Conservation (phyloP, 2,797 vertebrate species). For the Petrocephalus sullivani region DNA sequence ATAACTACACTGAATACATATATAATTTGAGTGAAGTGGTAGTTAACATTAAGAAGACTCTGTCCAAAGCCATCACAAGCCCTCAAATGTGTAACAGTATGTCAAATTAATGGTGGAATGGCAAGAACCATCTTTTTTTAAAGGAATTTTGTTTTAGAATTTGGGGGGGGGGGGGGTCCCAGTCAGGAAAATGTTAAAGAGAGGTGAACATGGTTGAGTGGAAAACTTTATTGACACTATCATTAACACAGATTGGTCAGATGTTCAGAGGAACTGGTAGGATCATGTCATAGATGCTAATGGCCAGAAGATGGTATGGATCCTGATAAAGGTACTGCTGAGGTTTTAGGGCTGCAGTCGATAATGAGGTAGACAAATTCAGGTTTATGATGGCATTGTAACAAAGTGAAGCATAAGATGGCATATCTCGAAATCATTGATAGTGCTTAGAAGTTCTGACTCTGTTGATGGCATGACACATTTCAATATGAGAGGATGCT, state of each 20-base stretch:
- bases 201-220: background rate
- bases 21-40: background rate
- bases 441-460: background rate
- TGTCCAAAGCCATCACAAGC: background rate
- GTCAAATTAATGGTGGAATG: background rate
- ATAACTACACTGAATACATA: background rate
- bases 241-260: background rate
- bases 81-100: background rate
- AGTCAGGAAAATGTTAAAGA: background rate
- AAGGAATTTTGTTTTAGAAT: background rate
- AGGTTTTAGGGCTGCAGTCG: background rate
- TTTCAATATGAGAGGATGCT: background rate
- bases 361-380: background rate
- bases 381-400: background rate
- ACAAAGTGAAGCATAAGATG: background rate
- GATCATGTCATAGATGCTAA: background rate
- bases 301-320: background rate
- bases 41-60: background rate
- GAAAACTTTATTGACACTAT: background rate
- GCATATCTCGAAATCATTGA: background rate
- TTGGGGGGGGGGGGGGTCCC: background rate
- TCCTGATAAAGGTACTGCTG: background rate
- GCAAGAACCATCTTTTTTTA: background rate
- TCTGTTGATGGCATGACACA: background rate
- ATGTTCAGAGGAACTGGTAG: background rate